Evolutionary conservation across 2,797 vertebrate genomes (phyloP).

Genomic region (Setipinna tenuifilis): DNA sequence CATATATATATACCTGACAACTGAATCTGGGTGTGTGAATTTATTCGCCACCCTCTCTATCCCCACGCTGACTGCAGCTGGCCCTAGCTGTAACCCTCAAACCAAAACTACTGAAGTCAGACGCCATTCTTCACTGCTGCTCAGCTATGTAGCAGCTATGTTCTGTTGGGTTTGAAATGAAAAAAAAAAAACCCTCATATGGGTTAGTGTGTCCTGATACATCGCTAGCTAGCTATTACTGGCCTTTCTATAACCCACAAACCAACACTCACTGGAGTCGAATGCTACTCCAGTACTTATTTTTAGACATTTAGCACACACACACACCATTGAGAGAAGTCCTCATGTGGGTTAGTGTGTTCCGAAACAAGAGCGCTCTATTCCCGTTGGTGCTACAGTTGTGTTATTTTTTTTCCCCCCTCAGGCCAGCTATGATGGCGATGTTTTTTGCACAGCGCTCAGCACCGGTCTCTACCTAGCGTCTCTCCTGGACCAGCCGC

Average conservation of each 20-base stretch:
- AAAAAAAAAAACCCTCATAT: background rate
- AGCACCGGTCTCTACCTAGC: background rate
- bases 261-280: background rate
- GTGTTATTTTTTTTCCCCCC: background rate
- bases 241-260: background rate
- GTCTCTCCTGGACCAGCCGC: background rate
- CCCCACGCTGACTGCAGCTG: background rate
- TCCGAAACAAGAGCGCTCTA: conserved; percentile 20
- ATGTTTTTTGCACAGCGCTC: background rate
- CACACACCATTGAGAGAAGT: conserved; percentile 10
- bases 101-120: background rate
- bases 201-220: conserved; percentile 13
- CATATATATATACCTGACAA: background rate
- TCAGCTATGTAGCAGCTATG: background rate
- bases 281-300: background rate
- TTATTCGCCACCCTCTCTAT: background rate
- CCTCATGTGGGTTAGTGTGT: conserved; percentile 21
- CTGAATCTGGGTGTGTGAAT: background rate
- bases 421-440: background rate
- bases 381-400: background rate
- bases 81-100: background rate
- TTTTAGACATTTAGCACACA: conserved; percentile 18
- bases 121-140: background rate
- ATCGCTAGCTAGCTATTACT: background rate
- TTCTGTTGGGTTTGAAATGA: too few relatives aligned